Percentiles rank a stretch among this genome's conserved stretches.
Conservation (phyloP, 92 coral and sea anemone species). For the Palythoa grandis region DNA sequence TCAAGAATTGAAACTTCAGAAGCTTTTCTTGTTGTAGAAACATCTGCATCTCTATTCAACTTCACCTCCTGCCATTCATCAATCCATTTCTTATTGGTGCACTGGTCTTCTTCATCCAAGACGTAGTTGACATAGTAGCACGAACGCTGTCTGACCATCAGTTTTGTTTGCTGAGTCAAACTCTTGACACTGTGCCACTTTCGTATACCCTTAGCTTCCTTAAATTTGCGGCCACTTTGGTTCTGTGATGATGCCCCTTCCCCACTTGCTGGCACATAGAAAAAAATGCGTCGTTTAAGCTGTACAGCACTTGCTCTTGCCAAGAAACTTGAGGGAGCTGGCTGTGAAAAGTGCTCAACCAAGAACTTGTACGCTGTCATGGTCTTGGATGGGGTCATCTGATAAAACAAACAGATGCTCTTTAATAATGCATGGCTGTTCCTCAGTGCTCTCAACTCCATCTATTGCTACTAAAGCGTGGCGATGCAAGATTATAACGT, state of each 20-base stretch:
- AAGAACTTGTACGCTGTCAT: conserved; percentile 44
- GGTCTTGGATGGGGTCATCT: too few relatives aligned
- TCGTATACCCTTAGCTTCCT: background rate
- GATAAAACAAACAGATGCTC: too few relatives aligned
- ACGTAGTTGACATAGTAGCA: conserved; percentile 46
- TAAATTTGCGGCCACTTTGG: conserved; percentile 38
- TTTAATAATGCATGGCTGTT: too few relatives aligned
- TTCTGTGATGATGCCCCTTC: conserved; percentile 47
- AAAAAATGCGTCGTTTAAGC: conserved; percentile 37
- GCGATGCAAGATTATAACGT: too few relatives aligned
- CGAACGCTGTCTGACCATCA: conserved; percentile 20
- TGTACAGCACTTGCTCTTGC: conserved; percentile 38
- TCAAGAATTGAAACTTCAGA: conserved; percentile 12
- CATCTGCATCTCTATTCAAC: conserved; percentile 17
- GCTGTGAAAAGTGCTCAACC: conserved; percentile 36
- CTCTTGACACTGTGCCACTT: conserved; percentile 51
- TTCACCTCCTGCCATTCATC: conserved; percentile 57
- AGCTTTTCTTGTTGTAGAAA: conserved; percentile 55
- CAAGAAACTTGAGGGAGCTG: conserved; percentile 46
- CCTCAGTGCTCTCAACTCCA: too few relatives aligned
- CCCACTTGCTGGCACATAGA: conserved; percentile 43
- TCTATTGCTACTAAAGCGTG: too few relatives aligned
- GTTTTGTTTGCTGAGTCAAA: conserved; percentile 42
- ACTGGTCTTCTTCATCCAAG: conserved; percentile 30
- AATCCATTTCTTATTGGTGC: conserved; percentile 41